Evolutionary conservation across 1,140 invertebrate genomes (phyloP).

Genomic region (Zaprionus taronus): DNA sequence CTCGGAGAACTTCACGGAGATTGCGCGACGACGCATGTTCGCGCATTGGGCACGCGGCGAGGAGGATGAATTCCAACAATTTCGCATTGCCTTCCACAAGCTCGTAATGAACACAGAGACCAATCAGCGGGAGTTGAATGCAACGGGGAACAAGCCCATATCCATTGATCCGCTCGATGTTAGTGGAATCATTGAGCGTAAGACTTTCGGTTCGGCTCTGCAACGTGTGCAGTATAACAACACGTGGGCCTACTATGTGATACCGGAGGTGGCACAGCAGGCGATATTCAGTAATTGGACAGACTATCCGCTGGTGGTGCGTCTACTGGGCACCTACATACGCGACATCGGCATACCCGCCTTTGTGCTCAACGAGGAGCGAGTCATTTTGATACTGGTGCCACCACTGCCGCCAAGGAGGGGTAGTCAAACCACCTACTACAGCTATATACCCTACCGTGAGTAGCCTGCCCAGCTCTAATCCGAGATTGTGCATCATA

Average conservation of each 20-base stretch:
- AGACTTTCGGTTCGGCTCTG: conserved; percentile 69
- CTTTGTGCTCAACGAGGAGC: conserved; percentile 69
- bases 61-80: conserved; percentile 64
- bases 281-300: conserved; percentile 78
- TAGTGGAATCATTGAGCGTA: conserved; percentile 34
- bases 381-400: conserved; percentile 72
- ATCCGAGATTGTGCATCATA: background rate
- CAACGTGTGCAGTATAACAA: conserved; percentile 72
- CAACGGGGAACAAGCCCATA: conserved; percentile 58
- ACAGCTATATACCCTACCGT: conserved; percentile 77
- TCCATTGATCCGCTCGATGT: conserved; percentile 71
- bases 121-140: conserved; percentile 59
- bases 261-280: conserved; percentile 73
- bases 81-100: conserved; percentile 67
- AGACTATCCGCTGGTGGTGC: conserved; percentile 63
- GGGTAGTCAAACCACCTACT: conserved; percentile 54
- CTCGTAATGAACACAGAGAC: conserved; percentile 67
- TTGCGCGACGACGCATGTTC: conserved; percentile 78
- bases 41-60: conserved; percentile 80
- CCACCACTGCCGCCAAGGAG: conserved; percentile 76
- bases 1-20: conserved; percentile 73
- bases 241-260: conserved; percentile 75
- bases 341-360: conserved; percentile 75
- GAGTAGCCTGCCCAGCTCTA: conserved; percentile 26
- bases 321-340: conserved; percentile 68